A percentile compares a stretch with the other conserved stretches of the same genome.
phyloP scores from a whole-genome alignment of 2,888 invertebrate genomes.

The Plusia festucae region DNA sequence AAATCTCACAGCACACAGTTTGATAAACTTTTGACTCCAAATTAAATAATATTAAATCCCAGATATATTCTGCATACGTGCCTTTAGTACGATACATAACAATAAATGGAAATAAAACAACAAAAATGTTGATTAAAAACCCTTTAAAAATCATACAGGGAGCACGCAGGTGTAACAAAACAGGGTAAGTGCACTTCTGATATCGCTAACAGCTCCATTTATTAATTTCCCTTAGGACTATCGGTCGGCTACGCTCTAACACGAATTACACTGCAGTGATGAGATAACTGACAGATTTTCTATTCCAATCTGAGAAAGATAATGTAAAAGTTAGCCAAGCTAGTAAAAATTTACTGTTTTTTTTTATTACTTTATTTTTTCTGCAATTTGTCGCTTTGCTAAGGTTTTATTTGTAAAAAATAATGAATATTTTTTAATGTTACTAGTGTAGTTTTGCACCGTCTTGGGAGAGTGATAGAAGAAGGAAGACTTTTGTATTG shows the following conservation, averaged over 20 bases:
- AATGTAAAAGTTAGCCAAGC: background rate
- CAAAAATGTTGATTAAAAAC: background rate
- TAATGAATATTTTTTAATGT: too few species aligned
- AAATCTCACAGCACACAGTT: background rate
- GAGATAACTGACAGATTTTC: constrained; percentile 29
- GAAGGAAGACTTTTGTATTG: too few species aligned
- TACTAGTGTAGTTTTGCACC: too few species aligned
- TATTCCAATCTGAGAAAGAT: background rate
- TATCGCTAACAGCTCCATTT: constrained; percentile 37
- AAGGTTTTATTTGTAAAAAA: too few species aligned
- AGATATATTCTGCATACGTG: background rate
- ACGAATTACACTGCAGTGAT: constrained; percentile 36
- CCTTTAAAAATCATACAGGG: background rate
- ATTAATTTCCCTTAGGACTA: constrained; percentile 51
- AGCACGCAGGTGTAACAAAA: constrained; percentile 19
- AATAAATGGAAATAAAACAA: background rate
- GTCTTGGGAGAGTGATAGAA: too few species aligned
- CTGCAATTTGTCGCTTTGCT: too few species aligned
- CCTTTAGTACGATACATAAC: background rate
- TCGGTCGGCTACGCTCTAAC: constrained; percentile 23
- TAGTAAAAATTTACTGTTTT: background rate
- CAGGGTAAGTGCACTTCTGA: constrained; percentile 38
- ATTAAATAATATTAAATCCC: background rate
- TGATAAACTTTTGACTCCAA: background rate
- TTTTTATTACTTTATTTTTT: background rate